A percentile compares a stretch with the other conserved stretches of the same genome.
phyloP scores from a whole-genome alignment of 2,888 invertebrate species.

The Agapostemon virescens region DNA sequence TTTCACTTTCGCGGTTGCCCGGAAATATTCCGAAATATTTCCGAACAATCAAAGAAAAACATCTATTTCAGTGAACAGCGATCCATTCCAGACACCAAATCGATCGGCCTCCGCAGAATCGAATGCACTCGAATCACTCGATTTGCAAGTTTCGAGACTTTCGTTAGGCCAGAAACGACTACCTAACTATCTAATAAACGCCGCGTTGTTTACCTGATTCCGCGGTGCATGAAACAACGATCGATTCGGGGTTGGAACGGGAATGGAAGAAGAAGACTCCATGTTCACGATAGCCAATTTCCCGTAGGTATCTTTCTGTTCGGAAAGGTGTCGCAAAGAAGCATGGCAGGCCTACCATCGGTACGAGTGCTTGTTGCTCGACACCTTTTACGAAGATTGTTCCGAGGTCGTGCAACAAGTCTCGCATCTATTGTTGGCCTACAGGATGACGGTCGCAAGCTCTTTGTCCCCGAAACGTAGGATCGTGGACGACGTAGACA shows the following conservation, averaged over 20 bases:
- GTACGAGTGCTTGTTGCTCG: constrained; percentile 78
- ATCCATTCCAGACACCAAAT: background rate
- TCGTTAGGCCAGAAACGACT: background rate
- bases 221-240: background rate
- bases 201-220: background rate
- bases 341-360: constrained; percentile 77
- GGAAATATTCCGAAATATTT: too few species aligned
- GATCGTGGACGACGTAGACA: background rate
- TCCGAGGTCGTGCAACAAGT: constrained; percentile 47
- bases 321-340: constrained; percentile 74
- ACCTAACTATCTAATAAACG: too few species aligned
- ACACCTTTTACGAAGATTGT: constrained; percentile 70
- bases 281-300: constrained; percentile 3
- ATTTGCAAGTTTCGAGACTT: background rate
- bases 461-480: constrained; percentile 48
- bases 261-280: background rate
- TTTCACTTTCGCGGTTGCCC: background rate
- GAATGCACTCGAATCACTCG: background rate
- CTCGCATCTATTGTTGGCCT: constrained; percentile 73
- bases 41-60: background rate
- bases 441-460: constrained; percentile 71
- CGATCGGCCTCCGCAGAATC: background rate
- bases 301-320: constrained; percentile 79
- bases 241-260: background rate
- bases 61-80: too few species aligned